phyloP scores from a whole-genome alignment of 2,113 vertebrate species.

The Micronisus gabar region DNA sequence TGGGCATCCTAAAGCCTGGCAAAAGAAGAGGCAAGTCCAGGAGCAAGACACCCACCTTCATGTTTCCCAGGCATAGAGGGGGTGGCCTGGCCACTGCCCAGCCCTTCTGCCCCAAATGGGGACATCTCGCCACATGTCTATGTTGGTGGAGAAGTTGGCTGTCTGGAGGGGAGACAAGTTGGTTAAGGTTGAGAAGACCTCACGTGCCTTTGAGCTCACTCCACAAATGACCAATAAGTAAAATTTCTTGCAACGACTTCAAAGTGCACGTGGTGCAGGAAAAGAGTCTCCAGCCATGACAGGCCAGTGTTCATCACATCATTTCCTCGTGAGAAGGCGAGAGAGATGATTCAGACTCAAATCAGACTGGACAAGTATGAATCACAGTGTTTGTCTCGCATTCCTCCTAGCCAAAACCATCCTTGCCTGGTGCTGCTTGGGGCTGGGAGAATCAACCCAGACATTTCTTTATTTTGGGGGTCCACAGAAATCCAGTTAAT shows the following conservation, averaged over 20 bases:
- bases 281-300: neutral
- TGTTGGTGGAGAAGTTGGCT: neutral
- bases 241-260: neutral
- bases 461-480: neutral
- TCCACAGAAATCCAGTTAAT: neutral
- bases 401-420: neutral
- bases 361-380: neutral
- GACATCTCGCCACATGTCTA: rapidly evolving
- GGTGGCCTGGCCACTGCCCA: neutral
- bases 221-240: neutral
- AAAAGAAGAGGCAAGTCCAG: neutral
- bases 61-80: rapidly evolving
- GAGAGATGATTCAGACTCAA: neutral
- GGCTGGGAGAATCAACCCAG: neutral
- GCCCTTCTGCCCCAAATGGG: neutral
- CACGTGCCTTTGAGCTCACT: neutral
- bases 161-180: neutral
- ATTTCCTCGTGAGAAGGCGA: neutral
- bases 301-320: neutral
- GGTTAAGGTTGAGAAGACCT: neutral
- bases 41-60: neutral
- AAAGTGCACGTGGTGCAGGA: neutral
- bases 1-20: neutral
- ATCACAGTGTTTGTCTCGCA: neutral
- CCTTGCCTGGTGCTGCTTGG: neutral